Conservation (phyloP, 2,113 vertebrate species). For the Psilopsiagon aymara region DNA sequence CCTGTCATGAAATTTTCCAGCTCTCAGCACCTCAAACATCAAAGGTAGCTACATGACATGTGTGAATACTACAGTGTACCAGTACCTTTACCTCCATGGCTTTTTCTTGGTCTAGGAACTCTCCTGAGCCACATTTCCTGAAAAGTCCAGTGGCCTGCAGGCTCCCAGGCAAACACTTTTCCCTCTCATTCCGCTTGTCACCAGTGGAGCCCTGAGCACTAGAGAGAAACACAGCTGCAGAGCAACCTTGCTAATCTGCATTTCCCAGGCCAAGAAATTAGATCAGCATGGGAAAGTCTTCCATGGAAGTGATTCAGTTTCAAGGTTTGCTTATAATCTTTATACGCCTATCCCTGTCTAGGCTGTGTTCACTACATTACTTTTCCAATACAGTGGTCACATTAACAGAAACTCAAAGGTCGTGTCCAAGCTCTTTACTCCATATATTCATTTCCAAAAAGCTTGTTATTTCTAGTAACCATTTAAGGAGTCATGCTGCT, state of each 20-base stretch:
- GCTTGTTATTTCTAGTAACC: not conserved
- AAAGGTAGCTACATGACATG: not conserved
- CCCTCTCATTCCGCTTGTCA: accelerated
- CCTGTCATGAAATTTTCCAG: not conserved
- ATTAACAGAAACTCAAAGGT: not conserved
- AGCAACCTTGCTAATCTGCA: not conserved
- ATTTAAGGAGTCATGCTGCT: not conserved
- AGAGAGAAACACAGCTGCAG: not conserved
- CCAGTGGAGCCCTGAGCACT: not conserved
- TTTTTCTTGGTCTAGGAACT: not conserved
- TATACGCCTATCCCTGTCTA: not conserved
- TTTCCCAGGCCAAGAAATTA: not conserved
- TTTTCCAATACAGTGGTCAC: not conserved
- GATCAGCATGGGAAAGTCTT: not conserved
- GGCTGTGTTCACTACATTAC: not conserved
- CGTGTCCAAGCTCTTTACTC: not conserved
- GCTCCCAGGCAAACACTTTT: not conserved
- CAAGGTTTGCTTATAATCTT: not conserved
- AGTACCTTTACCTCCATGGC: not conserved
- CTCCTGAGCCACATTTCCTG: not conserved
- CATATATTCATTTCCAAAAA: not conserved
- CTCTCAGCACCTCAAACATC: not conserved
- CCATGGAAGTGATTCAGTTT: not conserved
- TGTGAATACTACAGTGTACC: not conserved
- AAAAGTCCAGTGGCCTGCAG: not conserved